phyloP scores from a whole-genome alignment of 2,797 vertebrate genomes.

The Lophius americanus region DNA sequence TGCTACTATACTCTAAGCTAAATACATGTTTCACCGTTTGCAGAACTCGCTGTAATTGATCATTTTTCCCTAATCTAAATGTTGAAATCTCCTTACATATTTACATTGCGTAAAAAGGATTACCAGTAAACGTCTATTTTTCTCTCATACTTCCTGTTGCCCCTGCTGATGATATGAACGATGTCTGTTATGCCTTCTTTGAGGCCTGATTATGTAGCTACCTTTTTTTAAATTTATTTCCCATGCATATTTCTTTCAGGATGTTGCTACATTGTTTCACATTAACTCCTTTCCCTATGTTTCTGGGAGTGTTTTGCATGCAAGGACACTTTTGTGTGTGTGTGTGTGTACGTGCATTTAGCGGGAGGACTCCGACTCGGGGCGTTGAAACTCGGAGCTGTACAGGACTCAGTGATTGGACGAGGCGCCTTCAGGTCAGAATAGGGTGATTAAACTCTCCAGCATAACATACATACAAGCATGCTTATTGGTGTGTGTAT shows the following conservation, averaged over 20 bases:
- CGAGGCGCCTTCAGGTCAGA: slow-evolving; percentile 58
- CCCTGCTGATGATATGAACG: slow-evolving; percentile 6
- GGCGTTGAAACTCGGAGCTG: slow-evolving; percentile 65
- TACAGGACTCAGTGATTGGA: slow-evolving; percentile 38
- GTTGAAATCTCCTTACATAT: too few relatives aligned
- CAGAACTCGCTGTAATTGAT: background rate
- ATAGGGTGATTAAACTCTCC: slow-evolving; percentile 52
- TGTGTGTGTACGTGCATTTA: slow-evolving; percentile 24
- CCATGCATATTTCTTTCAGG: slow-evolving; percentile 36
- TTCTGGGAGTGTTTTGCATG: slow-evolving; percentile 21
- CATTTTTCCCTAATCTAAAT: background rate
- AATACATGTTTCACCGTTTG: slow-evolving; percentile 1
- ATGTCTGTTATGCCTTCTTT: background rate
- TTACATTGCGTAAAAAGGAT: too few relatives aligned
- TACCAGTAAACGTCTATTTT: too few relatives aligned
- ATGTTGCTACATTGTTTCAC: slow-evolving; percentile 49
- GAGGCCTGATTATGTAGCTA: slow-evolving; percentile 16
- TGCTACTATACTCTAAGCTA: background rate
- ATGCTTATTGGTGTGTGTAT: slow-evolving; percentile 29
- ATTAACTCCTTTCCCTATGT: slow-evolving; percentile 22
- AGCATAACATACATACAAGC: slow-evolving; percentile 44
- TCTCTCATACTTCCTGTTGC: background rate
- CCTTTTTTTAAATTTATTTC: slow-evolving; percentile 25
- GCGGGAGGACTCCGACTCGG: slow-evolving; percentile 48
- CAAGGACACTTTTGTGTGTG: background rate